A percentile compares a stretch with the other conserved stretches of the same genome.
These are phyloP conservation scores for Bettongia penicillata DNA, from an alignment of 2,113 vertebrate species.

Conservation along the genomic window DNA sequence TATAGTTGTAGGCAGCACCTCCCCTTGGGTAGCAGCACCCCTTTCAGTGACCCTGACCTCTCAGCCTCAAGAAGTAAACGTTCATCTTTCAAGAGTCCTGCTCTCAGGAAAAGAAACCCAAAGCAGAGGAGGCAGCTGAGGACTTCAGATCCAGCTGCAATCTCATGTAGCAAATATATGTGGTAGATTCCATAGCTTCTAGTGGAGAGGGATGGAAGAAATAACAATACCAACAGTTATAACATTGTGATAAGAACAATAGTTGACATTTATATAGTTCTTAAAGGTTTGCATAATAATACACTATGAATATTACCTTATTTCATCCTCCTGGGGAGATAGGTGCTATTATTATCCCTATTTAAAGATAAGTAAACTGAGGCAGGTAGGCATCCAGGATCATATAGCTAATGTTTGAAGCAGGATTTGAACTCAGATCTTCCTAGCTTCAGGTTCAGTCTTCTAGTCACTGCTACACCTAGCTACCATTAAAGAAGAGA, in stretches of 20 bases:
- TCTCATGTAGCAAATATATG: neutral
- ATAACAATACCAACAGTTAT: neutral
- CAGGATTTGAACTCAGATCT: neutral
- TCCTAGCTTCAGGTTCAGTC: neutral
- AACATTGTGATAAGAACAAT: neutral
- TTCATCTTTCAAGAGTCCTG: neutral
- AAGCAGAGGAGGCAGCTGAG: neutral
- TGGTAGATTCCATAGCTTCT: neutral
- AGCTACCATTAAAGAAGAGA: neutral
- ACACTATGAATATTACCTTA: neutral
- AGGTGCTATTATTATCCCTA: neutral
- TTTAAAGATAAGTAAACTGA: neutral
- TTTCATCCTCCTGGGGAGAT: neutral
- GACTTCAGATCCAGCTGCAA: neutral
- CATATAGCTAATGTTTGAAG: neutral
- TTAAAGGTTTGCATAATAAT: neutral
- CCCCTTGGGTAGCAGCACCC: neutral
- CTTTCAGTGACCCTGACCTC: neutral
- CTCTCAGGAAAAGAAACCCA: neutral
- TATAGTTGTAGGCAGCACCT: neutral
- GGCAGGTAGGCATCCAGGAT: neutral
- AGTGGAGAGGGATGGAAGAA: neutral
- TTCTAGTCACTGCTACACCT: neutral
- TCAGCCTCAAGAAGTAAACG: neutral
- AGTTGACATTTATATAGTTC: neutral